Conservation (phyloP, 2,113 vertebrate species). For the Rhadina sibilatrix region DNA sequence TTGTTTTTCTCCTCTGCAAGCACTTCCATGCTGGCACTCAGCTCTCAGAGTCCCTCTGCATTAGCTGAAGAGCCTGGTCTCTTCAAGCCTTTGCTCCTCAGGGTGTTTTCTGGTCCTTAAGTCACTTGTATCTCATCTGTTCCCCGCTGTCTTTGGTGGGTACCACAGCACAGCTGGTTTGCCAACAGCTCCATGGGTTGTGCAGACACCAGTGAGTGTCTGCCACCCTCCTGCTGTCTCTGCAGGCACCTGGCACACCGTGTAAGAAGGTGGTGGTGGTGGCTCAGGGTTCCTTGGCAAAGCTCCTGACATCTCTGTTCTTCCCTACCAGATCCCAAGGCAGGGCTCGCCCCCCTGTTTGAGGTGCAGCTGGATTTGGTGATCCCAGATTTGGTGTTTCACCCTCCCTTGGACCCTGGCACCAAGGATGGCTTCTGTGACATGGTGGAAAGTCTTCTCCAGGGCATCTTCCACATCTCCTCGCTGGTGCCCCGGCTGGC, state of each 20-base stretch:
- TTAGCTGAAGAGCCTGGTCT: not conserved
- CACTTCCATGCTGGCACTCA: not conserved
- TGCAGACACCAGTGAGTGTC: not conserved
- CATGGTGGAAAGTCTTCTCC: conserved; percentile 80
- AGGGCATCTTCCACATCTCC: conserved; percentile 79
- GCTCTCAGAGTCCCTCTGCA: conserved; percentile 2
- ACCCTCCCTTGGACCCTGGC: conserved; percentile 82
- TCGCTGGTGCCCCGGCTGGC: conserved; percentile 84
- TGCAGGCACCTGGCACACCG: rapidly evolving
- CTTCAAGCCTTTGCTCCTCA: not conserved
- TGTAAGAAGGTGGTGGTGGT: not conserved
- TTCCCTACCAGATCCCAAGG: conserved; percentile 73
- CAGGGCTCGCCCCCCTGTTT: conserved; percentile 80
- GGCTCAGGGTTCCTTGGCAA: not conserved
- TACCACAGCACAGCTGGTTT: not conserved
- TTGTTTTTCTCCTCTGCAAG: not conserved
- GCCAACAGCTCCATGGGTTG: not conserved
- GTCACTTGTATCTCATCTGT: not conserved
- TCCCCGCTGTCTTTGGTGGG: not conserved
- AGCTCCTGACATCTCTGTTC: not conserved
- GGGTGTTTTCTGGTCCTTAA: not conserved
- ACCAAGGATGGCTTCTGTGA: conserved; percentile 77
- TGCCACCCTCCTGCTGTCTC: not conserved
- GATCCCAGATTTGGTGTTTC: conserved; percentile 84
- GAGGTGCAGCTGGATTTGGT: conserved; percentile 84